A percentile compares a stretch with the other conserved stretches of the same genome.
Evolutionary conservation across 2,113 vertebrate genomes (phyloP).

Genomic region (Columba janthina): DNA sequence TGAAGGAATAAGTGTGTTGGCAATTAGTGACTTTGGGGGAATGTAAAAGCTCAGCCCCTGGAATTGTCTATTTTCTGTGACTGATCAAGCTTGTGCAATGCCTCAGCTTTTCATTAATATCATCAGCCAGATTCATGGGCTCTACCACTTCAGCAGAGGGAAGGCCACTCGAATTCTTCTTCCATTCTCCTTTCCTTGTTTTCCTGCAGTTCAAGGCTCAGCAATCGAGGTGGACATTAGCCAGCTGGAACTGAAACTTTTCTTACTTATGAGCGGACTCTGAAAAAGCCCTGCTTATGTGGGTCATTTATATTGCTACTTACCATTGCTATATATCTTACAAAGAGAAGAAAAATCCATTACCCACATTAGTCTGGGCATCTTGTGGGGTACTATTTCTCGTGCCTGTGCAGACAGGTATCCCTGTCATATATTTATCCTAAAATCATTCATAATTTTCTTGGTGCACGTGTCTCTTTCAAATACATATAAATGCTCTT

Average conservation of each 20-base stretch:
- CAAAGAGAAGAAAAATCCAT: background rate
- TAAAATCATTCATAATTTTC: background rate
- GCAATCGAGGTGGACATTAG: slow-evolving; percentile 39
- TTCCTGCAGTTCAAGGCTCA: slow-evolving; percentile 29
- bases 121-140: slow-evolving; percentile 41
- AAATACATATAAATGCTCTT: background rate
- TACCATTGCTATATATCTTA: background rate
- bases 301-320: background rate
- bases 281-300: background rate
- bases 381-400: background rate
- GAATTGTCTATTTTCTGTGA: slow-evolving; percentile 37
- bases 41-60: slow-evolving; percentile 24
- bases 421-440: background rate
- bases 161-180: slow-evolving; percentile 40
- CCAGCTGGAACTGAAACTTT: slow-evolving; percentile 34
- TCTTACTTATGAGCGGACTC: background rate
- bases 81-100: slow-evolving; percentile 29
- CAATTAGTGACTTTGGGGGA: slow-evolving; percentile 49
- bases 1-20: slow-evolving; percentile 17
- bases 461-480: background rate
- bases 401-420: background rate
- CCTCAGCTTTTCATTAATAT: slow-evolving; percentile 72
- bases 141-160: background rate
- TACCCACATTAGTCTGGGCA: background rate
- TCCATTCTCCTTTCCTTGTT: slow-evolving; percentile 47